Base-by-base conservation (phyloP, 2,888 invertebrate genomes). In the Hyposoter didymator region DNA sequence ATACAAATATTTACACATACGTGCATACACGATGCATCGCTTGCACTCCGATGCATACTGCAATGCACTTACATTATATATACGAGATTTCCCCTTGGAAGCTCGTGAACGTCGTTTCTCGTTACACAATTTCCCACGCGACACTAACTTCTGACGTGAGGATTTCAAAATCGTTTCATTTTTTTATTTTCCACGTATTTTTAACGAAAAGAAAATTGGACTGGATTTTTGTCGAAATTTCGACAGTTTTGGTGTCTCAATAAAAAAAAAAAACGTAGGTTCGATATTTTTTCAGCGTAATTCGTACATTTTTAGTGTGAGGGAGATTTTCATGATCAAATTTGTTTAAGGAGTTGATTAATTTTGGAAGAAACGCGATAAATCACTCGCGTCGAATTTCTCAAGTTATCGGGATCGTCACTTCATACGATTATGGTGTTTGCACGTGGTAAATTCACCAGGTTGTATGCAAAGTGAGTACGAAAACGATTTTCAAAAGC, bases 91-190 rank as follows among this genome's bases (percentile, higher is more conserved):
- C 12, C 52, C 19, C 22, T 49, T 52, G 12, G 45, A 43, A 70
- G 64, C 28, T 39, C 74, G 72, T 49, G 47, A 80, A 80, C 43
- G 52, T 72, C 12, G 14, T 39, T 49, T 52, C 28, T 75, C 70
- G 62, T 84, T 84, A 52, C 64, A 45, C 64, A 76, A 84, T 80
- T 35, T 49, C 73, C 32, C 66, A 45, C 49, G 69, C 22, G 67
- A 69, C 28, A 49, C 62, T 52, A 55, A 76, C 70, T 76, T 70
- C 69, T 69, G 47, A 75, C 67, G 74, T 55, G 59, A 69, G 47
- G 75, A 75, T 74, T 47, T 55, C 47, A 22, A 22, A 59, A 69
- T 74, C 14, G 22, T 47, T 67, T 73, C 19, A 39, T 45, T 47
- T 69, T 69, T 47, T 32, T 59, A 5, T 59, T 10, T 39, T 14